Evolutionary conservation across 2,113 vertebrate genomes (phyloP).

Genomic region (Mellivora capensis): DNA sequence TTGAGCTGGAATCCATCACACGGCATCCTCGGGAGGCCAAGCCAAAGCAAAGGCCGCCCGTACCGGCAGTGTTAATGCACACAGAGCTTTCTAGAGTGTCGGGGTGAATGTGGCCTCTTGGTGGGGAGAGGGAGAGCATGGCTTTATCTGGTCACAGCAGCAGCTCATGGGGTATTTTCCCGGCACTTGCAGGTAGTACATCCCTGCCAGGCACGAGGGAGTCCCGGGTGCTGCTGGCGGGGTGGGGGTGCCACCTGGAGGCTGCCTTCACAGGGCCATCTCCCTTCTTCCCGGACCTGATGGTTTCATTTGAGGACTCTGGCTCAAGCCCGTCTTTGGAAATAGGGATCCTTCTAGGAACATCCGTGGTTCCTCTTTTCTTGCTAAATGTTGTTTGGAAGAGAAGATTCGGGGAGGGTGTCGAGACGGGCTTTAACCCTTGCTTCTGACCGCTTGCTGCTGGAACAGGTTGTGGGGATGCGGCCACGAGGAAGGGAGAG

Average conservation of each 20-base stretch:
- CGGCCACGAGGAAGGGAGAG: too few species aligned
- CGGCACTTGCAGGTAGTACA: fast-evolving
- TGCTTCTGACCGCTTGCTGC: not conserved
- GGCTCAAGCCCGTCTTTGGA: not conserved
- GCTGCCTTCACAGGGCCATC: not conserved
- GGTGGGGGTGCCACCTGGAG: not conserved
- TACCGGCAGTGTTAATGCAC: fast-evolving
- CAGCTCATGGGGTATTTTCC: not conserved
- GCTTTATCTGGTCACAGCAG: not conserved
- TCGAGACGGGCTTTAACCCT: not conserved
- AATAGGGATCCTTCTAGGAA: fast-evolving
- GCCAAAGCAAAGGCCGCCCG: not conserved
- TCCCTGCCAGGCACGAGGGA: fast-evolving
- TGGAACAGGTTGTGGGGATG: not conserved
- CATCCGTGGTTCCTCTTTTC: fast-evolving
- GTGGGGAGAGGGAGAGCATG: not conserved
- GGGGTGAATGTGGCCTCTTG: not conserved
- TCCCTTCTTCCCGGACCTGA: not conserved
- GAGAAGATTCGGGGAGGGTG: not conserved
- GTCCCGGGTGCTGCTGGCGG: not conserved
- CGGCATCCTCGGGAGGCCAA: not conserved
- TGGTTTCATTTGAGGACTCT: not conserved
- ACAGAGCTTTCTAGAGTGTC: not conserved
- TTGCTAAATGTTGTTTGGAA: not conserved
- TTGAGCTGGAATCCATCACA: constrained; percentile 77